phyloP scores from a whole-genome alignment of 2,888 invertebrate genomes.

The Suillia variegata region DNA sequence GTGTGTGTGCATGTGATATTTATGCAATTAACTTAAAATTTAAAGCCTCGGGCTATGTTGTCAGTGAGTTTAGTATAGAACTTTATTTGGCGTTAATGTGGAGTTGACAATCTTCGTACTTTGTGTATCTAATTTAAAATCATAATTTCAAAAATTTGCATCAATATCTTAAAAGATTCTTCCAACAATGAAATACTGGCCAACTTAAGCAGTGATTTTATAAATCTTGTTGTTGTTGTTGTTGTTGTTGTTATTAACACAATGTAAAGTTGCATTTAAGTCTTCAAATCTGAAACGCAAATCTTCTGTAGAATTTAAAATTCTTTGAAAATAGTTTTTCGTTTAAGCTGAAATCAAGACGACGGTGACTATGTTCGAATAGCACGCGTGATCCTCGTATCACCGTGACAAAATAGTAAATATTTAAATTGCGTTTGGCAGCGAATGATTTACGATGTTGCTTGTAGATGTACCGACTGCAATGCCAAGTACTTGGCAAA shows the following conservation, averaged over 20 bases:
- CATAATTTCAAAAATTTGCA: too few species aligned
- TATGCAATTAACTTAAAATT: background rate
- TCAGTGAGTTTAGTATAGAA: too few species aligned
- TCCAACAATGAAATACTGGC: too few species aligned
- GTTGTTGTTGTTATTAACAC: too few species aligned
- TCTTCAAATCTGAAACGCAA: background rate
- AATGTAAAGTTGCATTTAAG: too few species aligned
- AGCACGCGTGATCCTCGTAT: slow-evolving; percentile 4
- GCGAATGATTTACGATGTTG: slow-evolving; percentile 34
- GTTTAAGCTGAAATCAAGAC: background rate
- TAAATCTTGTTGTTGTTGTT: too few species aligned
- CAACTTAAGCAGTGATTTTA: too few species aligned
- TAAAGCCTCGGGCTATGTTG: background rate
- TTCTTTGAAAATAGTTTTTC: background rate
- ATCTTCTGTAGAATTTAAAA: slow-evolving; percentile 10
- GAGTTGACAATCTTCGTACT: too few species aligned
- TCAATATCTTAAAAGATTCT: too few species aligned
- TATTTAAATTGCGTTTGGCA: slow-evolving; percentile 40
- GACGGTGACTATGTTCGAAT: background rate
- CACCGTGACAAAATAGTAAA: slow-evolving; percentile 33
- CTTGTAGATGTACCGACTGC: background rate
- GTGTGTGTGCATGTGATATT: background rate
- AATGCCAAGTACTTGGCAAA: slow-evolving; percentile 17
- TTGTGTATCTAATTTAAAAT: too few species aligned
- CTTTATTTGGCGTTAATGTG: too few species aligned